These are phyloP conservation scores for Biston stratarius DNA, from an alignment of 2,888 invertebrate species.

Conservation along the genomic window DNA sequence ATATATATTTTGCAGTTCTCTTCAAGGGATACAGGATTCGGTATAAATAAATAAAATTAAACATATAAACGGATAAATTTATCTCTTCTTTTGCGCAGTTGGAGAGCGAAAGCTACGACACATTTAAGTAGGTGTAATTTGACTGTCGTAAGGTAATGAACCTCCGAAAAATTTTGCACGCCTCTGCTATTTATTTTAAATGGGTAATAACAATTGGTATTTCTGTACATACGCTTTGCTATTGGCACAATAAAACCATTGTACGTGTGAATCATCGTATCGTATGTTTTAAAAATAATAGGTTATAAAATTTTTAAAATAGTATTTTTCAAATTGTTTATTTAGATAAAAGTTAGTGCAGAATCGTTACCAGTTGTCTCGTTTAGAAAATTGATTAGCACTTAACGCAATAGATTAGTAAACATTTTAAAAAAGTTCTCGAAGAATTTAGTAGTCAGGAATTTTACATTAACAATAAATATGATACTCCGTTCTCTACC, in stretches of 20 bases:
- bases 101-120: too few relatives aligned
- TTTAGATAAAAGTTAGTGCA: constrained; percentile 22
- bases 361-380: constrained; percentile 23
- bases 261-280: constrained; percentile 17
- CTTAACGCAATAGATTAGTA: constrained; percentile 26
- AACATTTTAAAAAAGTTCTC: constrained; percentile 17
- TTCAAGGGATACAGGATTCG: too few relatives aligned
- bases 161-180: constrained; percentile 3
- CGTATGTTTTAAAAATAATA: not conserved
- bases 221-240: constrained; percentile 8
- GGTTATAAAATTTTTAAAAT: not conserved
- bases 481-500: not conserved
- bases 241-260: constrained; percentile 11
- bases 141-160: constrained; percentile 15
- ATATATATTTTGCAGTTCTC: too few relatives aligned
- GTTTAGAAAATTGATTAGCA: constrained; percentile 30
- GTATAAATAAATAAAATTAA: too few relatives aligned
- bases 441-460: constrained; percentile 15
- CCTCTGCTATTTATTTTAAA: constrained; percentile 5
- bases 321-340: constrained; percentile 9
- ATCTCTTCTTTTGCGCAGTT: too few relatives aligned
- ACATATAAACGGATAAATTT: too few relatives aligned
- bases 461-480: constrained; percentile 16
- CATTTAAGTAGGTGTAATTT: constrained; percentile 1
- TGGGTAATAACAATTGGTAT: constrained; percentile 18